phyloP scores from a whole-genome alignment of 2,113 vertebrate species.

The Cebus imitator region DNA sequence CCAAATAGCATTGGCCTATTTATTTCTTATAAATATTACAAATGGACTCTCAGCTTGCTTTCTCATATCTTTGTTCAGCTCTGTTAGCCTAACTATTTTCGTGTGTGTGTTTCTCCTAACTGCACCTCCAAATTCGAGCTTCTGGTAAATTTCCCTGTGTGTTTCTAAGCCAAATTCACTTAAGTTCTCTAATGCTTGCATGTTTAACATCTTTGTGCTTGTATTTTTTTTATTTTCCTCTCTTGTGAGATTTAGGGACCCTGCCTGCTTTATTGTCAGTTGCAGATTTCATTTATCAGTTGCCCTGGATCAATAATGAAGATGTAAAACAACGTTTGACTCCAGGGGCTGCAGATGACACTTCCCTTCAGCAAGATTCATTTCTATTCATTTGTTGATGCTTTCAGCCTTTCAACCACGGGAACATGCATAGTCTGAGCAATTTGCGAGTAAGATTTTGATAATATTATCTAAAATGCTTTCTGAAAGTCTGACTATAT shows the following conservation, averaged over 20 bases:
- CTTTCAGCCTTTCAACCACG: background rate
- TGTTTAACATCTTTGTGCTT: background rate
- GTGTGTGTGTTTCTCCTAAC: background rate
- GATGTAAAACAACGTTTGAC: conserved; percentile 38
- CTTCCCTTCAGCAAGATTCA: conserved; percentile 35
- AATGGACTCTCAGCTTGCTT: background rate
- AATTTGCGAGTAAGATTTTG: conserved; percentile 39
- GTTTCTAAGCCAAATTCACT: background rate
- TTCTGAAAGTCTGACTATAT: background rate
- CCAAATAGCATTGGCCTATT: conserved; percentile 40
- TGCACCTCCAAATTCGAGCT: background rate
- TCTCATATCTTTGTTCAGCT: background rate
- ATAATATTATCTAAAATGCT: background rate
- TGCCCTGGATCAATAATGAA: conserved; percentile 43
- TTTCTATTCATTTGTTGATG: conserved; percentile 55
- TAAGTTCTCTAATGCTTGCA: background rate
- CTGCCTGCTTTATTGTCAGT: background rate
- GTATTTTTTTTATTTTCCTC: background rate
- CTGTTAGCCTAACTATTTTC: background rate
- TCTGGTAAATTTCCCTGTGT: background rate
- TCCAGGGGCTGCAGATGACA: background rate
- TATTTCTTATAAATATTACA: conserved; percentile 53
- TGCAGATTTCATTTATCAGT: background rate
- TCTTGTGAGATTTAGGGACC: background rate
- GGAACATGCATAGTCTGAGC: background rate